Percentiles rank a stretch among this genome's conserved stretches.
Evolutionary conservation across 2,113 vertebrate genomes (phyloP).

Genomic region (Prunella himalayana): DNA sequence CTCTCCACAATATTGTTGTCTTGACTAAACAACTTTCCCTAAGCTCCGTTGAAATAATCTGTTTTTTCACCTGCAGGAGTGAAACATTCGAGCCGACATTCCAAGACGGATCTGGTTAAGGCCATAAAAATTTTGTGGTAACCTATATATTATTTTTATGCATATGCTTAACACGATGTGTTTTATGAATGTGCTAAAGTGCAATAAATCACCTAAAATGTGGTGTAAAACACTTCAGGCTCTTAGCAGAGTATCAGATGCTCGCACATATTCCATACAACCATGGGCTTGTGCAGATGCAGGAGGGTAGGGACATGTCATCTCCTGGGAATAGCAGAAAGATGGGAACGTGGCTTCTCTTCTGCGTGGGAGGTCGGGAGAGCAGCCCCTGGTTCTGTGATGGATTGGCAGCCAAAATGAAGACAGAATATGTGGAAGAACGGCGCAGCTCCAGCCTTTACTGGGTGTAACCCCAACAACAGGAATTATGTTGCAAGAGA

Average conservation of each 20-base stretch:
- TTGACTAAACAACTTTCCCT: constrained; percentile 26
- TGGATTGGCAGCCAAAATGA: background rate
- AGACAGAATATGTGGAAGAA: background rate
- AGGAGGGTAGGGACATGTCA: background rate
- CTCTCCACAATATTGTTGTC: constrained; percentile 49
- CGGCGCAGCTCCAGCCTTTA: background rate
- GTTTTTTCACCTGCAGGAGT: constrained; percentile 75
- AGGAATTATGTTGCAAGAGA: background rate
- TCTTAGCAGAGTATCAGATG: constrained; percentile 35
- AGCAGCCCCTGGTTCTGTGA: background rate
- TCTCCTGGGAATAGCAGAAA: background rate
- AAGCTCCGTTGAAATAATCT: constrained; percentile 50
- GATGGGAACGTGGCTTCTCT: background rate
- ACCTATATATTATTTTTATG: constrained; percentile 77
- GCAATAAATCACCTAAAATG: constrained; percentile 64
- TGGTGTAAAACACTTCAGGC: background rate
- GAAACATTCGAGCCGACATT: constrained; percentile 58
- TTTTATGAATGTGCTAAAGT: constrained; percentile 65
- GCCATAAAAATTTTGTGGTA: constrained; percentile 64
- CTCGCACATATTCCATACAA: background rate
- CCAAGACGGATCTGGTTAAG: constrained; percentile 59
- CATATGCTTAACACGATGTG: constrained; percentile 57
- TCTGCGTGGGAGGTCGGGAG: constrained; percentile 1
- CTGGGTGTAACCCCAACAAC: background rate
- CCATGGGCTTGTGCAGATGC: background rate